Conservation (phyloP, 2,888 invertebrate species). For the Seira musarum region DNA sequence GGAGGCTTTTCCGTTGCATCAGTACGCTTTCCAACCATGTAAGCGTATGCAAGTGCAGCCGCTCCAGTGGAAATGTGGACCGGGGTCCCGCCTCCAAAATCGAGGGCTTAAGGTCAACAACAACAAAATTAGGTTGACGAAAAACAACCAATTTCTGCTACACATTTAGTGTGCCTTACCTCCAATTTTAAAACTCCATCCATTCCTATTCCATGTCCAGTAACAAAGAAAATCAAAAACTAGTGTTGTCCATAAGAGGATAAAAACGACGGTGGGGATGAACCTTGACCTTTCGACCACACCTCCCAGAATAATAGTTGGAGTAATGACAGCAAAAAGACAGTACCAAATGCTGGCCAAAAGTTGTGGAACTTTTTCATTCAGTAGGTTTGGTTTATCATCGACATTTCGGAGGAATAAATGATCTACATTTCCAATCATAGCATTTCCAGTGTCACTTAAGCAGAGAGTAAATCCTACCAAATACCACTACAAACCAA, state of each 20-base stretch:
- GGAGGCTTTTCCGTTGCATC: conserved; percentile 61
- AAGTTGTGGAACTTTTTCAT: conserved; percentile 64
- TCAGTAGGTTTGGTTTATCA: conserved; percentile 52
- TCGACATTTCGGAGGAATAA: conserved; percentile 55
- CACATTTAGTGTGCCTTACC: conserved; percentile 19
- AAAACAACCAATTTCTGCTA: not conserved
- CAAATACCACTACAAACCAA: conserved; percentile 61
- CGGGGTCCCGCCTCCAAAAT: conserved; percentile 64
- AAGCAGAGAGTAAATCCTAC: conserved; percentile 64
- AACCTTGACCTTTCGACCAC: conserved; percentile 63
- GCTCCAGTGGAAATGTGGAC: conserved; percentile 61
- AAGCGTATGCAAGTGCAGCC: conserved; percentile 63
- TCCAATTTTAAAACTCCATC: conserved; percentile 61
- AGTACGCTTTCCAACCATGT: conserved; percentile 60
- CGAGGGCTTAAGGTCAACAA: conserved; percentile 47
- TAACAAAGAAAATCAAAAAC: conserved; percentile 68
- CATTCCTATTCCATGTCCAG: conserved; percentile 68
- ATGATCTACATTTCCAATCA: conserved; percentile 54
- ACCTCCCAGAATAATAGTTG: conserved; percentile 66
- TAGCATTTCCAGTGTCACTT: conserved; percentile 52
- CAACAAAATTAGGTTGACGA: not conserved
- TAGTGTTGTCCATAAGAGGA: conserved; percentile 64
- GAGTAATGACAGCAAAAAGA: conserved; percentile 67
- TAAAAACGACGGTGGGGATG: conserved; percentile 64
- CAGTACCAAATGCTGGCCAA: conserved; percentile 68